Base-by-base conservation (phyloP, 2,888 invertebrate genomes). In the Synergus gifuensis region DNA sequence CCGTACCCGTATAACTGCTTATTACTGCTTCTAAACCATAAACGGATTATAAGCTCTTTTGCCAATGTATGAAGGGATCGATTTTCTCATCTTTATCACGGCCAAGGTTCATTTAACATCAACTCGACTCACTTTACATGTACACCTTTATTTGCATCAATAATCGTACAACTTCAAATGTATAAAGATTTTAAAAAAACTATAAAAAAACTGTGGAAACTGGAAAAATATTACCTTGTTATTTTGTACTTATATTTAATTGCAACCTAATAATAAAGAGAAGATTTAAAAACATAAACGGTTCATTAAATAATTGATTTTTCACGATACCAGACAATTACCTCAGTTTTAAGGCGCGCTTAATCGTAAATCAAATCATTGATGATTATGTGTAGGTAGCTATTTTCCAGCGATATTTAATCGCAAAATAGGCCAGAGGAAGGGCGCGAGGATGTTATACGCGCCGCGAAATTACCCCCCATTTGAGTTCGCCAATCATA, bases 401-500 rank as follows among this genome's bases (percentile, higher is more conserved):
- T 28, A 54, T 73, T 73, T 73, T 73, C 49, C 28, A 73, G 28
- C 54, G 69, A 73, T 73, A 54, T 73, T 73, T 73, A 54, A 73
- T 73, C 36, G 42, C 14, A 22, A 67, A 67, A 67, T 49, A 28
- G 69, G 36, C 36, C 54, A 73, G 16, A 54, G 49, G 49, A 49
- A 28, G 49, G 67, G 16, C 44, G 18, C 12, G 49, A 36, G 69
- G 36, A 36, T 28, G 22, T 73, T 73, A 16, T 49, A 73, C 28
- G 49, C 49, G 69, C 36, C 28, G 69, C 54, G 28, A 73, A 73
- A 73, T 73, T 73, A 73, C 69, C 49, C 69, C 73, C 28, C 36
- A 36, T 73, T n/a, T 73, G 22, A 54, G 73, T 73, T 73, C 54
- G 73, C 73, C 73, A 73, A 73, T 73, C 54, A 28, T 73, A 73